These are phyloP conservation scores for Dasypogon diadema DNA, from an alignment of 2,888 invertebrate genomes.

Conservation along the genomic window DNA sequence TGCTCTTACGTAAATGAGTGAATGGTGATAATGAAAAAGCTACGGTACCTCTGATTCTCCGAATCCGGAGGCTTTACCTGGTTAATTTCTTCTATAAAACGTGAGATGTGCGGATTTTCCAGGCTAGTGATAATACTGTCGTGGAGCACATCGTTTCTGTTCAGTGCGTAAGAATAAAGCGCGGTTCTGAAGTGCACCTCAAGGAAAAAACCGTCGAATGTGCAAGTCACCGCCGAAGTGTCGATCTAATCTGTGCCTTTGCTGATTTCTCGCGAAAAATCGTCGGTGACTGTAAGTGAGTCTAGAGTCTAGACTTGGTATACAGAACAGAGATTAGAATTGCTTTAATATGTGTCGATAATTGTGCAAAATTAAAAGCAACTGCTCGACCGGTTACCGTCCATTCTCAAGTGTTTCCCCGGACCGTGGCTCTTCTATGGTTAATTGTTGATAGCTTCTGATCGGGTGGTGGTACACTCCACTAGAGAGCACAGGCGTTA, in stretches of 20 bases:
- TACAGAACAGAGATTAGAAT: constrained; percentile 5
- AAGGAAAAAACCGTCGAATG: background rate
- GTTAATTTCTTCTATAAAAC: constrained; percentile 6
- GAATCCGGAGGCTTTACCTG: background rate
- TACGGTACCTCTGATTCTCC: background rate
- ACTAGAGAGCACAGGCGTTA: no score
- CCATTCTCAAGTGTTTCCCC: no score
- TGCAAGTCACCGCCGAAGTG: constrained; percentile 13
- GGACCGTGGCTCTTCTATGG: no score
- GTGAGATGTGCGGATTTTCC: background rate
- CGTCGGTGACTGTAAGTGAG: background rate
- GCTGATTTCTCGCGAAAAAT: background rate
- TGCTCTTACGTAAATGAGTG: background rate
- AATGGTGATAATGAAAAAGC: background rate
- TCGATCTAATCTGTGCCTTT: background rate
- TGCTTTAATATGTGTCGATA: background rate
- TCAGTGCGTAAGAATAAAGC: background rate
- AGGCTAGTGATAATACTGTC: constrained; percentile 1
- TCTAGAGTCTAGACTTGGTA: constrained; percentile 7
- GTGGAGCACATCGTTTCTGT: background rate
- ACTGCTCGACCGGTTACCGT: background rate
- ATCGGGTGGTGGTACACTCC: no score
- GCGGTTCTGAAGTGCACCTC: no score
- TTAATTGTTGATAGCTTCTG: no score
- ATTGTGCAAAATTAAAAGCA: background rate